Evolutionary conservation across 2,888 invertebrate genomes (phyloP), one percentile per base, ranked within the genome.

Genomic region (Leucophenga maculata): DNA sequence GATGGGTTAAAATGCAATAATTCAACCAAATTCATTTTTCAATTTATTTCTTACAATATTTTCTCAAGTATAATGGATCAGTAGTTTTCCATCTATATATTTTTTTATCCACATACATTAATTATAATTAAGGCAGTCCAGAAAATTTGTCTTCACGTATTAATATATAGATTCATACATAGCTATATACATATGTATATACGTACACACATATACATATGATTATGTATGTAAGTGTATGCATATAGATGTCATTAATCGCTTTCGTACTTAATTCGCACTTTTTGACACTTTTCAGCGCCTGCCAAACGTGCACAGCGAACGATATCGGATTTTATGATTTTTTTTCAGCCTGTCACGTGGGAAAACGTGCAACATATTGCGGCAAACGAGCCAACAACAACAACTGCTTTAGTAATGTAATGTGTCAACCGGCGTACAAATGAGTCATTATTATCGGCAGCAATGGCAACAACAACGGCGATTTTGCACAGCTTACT

Each of bases 211-310:
- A 50, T 50, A 50, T 16, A 50, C 2, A 16, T 50, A 4, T 16
- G 8, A 13, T 4, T 50, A 4, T 50, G 16, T 50, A 9, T 50
- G 16, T 50, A 50, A 13, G n/a, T n/a, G n/a, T 50, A n/a, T 18
- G 18, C 46, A 14, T 46, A 46, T 50, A 16, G 13, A 50, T 50
- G 50, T 50, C 50, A 50, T 50, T 16, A 50, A 50, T 50, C 6
- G 50, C 50, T 16, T 80, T 80, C 80, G 80, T 82, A 82, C 80
- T 82, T 80, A 82, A 80, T 80, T 80, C 81, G 80, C 80, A 80
- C 81, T 80, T 80, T 80, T 82, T 80, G 80, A 80, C 80, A 80
- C 80, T 82, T 80, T 82, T 80, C 69, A 72, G 26, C 22, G 65
- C 76, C 71, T 70, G 68, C 65, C 22, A 67, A 64, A 59, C 57